A percentile compares a stretch with the other conserved stretches of the same genome.
phyloP scores from a whole-genome alignment of 2,797 vertebrate species.

The Euthynnus affinis region DNA sequence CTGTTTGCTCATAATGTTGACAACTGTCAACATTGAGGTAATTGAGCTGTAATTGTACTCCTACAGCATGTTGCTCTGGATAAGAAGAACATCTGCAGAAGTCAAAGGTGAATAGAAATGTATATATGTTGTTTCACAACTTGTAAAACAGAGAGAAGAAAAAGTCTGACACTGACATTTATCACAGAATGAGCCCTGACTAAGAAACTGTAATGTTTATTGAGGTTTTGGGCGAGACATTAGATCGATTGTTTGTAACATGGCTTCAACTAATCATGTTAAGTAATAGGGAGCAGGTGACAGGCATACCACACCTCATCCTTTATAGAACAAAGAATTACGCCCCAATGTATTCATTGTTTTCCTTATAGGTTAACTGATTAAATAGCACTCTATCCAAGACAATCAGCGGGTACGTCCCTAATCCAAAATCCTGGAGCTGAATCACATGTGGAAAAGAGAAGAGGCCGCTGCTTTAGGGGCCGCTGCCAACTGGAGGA shows the following conservation, averaged over 20 bases:
- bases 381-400: conserved; percentile 42
- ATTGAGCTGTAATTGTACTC: background rate
- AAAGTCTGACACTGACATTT: background rate
- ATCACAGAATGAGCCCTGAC: background rate
- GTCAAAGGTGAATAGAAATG: background rate
- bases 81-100: background rate
- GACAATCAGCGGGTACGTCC: conserved; percentile 24
- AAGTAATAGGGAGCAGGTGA: conserved; percentile 29
- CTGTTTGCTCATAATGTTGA: conserved; percentile 49
- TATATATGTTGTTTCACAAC: background rate
- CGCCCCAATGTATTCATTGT: conserved; percentile 42
- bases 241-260: conserved; percentile 2
- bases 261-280: conserved; percentile 24
- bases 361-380: conserved; percentile 15
- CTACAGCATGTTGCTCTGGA: background rate
- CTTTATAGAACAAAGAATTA: conserved; percentile 57
- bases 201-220: conserved; percentile 29
- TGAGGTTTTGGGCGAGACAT: conserved; percentile 29
- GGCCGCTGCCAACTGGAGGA: background rate
- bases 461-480: background rate
- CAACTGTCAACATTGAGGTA: conserved; percentile 46
- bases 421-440: background rate
- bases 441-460: conserved; percentile 27
- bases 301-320: conserved; percentile 21
- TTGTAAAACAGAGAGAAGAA: background rate